These are phyloP conservation scores for Poicephalus meyeri DNA, from an alignment of 2,113 vertebrate species.

Conservation along the genomic window DNA sequence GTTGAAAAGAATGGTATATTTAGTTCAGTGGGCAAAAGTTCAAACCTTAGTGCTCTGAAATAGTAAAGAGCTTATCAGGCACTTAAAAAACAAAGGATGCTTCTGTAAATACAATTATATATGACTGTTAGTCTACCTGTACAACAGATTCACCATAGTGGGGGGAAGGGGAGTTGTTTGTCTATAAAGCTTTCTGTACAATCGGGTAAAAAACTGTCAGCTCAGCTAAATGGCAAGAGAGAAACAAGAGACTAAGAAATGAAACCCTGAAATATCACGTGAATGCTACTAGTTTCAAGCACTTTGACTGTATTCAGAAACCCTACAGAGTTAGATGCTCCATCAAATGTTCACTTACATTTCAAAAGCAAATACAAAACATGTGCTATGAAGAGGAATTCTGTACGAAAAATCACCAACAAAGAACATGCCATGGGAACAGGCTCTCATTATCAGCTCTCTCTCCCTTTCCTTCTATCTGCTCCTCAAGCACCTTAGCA, in stretches of 20 bases:
- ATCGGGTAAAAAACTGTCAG: not conserved
- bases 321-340: not conserved
- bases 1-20: not conserved
- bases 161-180: fast-evolving
- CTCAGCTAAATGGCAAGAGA: not conserved
- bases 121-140: not conserved
- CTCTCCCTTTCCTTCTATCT: not conserved
- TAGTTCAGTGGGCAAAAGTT: not conserved
- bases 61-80: not conserved
- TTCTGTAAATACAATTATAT: not conserved
- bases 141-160: not conserved
- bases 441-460: not conserved
- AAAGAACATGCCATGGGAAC: fast-evolving
- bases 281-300: not conserved
- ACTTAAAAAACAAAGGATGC: not conserved
- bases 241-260: not conserved
- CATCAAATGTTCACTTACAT: not conserved
- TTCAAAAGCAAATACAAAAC: not conserved
- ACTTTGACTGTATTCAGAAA: not conserved
- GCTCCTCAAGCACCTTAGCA: not conserved
- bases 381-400: not conserved
- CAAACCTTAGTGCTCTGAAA: not conserved
- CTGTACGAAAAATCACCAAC: not conserved
- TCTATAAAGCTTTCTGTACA: not conserved
- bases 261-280: not conserved